A percentile compares a stretch with the other conserved stretches of the same genome.
Evolutionary conservation across 2,888 invertebrate genomes (phyloP).

Genomic region (Lydus trimaculatus): DNA sequence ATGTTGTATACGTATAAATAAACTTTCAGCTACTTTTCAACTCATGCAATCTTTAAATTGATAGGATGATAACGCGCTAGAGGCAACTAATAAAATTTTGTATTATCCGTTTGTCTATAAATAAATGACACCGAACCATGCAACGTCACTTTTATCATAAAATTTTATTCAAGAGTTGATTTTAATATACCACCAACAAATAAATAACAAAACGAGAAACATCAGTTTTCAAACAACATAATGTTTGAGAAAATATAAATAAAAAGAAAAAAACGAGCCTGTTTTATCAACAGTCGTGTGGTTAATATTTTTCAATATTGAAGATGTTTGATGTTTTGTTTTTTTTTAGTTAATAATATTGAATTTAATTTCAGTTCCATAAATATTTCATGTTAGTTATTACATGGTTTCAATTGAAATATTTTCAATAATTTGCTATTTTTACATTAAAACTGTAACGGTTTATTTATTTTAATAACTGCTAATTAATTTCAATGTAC

Average conservation of each 20-base stretch:
- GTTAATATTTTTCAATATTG: neutral
- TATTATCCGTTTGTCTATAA: conserved; percentile 19
- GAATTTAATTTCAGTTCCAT: neutral
- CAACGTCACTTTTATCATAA: conserved; percentile 22
- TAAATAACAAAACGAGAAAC: neutral
- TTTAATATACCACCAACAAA: neutral
- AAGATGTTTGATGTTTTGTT: neutral
- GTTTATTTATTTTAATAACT: neutral
- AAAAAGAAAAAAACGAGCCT: too few species aligned
- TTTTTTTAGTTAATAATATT: neutral
- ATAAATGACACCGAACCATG: conserved; percentile 15
- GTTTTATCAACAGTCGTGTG: neutral
- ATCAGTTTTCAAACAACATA: too few species aligned
- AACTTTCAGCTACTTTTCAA: neutral
- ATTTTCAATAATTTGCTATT: neutral
- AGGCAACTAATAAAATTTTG: conserved; percentile 20
- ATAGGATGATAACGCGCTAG: conserved; percentile 1
- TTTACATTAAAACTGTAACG: too few species aligned
- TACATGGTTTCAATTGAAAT: neutral
- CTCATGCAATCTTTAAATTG: conserved; percentile 13
- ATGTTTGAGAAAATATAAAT: too few species aligned
- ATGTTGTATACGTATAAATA: neutral
- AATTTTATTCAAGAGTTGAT: conserved; percentile 10
- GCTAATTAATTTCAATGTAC: neutral
- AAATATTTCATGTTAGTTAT: neutral